A percentile compares a stretch with the other conserved stretches of the same genome.
Evolutionary conservation across 2,888 invertebrate species (phyloP).

Genomic region (Chymomyza amoena): DNA sequence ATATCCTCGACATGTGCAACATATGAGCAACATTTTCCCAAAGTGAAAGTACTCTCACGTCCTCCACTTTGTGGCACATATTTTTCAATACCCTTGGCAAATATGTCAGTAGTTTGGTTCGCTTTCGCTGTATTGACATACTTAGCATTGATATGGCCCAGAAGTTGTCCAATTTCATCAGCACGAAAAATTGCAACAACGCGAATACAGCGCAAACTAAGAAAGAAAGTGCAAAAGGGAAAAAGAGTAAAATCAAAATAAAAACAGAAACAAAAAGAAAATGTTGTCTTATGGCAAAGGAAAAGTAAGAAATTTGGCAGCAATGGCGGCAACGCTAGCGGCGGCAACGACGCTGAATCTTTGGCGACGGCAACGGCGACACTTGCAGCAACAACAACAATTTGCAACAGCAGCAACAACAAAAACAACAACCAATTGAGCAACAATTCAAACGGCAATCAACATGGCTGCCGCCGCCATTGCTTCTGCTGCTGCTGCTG

Average conservation of each 20-base stretch:
- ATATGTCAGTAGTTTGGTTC: neutral
- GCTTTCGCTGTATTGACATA: neutral
- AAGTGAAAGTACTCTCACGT: neutral
- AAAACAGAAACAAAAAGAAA: conserved; percentile 9
- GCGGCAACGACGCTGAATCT: conserved; percentile 24
- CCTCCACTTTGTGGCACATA: neutral
- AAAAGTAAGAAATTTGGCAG: conserved; percentile 48
- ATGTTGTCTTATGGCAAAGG: conserved; percentile 46
- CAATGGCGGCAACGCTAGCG: conserved; percentile 44
- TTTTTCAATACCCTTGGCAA: neutral
- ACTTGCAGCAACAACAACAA: conserved; percentile 21
- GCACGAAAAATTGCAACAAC: conserved; percentile 64
- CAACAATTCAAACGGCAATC: conserved; percentile 50
- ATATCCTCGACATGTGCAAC: neutral
- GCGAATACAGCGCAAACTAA: neutral
- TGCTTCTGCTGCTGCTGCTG: conserved; percentile 46
- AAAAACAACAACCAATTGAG: conserved; percentile 18
- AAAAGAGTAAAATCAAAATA: conserved; percentile 9
- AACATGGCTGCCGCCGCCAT: conserved; percentile 39
- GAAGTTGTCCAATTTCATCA: conserved; percentile 48
- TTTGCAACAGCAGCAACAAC: conserved; percentile 16
- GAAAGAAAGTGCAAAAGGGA: conserved; percentile 14
- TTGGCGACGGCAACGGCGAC: conserved; percentile 21
- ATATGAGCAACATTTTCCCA: neutral
- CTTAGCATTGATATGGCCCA: conserved; percentile 46